These are phyloP conservation scores for Hybognathus amarus DNA, from an alignment of 2,797 vertebrate species.

Conservation along the genomic window DNA sequence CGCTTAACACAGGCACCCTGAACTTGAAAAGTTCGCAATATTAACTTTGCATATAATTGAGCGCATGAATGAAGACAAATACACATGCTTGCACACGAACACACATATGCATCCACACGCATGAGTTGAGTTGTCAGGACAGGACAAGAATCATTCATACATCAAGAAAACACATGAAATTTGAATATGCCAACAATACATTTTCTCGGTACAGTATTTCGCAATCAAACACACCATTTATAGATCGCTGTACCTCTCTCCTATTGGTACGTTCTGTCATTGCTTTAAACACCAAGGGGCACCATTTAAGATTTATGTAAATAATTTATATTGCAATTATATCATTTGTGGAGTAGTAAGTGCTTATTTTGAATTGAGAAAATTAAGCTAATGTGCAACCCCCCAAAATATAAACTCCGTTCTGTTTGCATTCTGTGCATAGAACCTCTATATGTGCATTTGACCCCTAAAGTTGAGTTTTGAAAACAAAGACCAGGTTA, in stretches of 20 bases:
- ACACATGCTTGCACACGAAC: constrained; percentile 52
- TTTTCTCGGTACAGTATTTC: constrained; percentile 37
- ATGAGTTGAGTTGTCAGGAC: constrained; percentile 43
- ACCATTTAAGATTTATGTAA: constrained; percentile 38
- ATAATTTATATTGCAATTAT: constrained; percentile 48
- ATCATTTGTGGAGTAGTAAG: constrained; percentile 52
- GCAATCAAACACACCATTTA: constrained; percentile 45
- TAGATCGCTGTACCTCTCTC: constrained; percentile 27
- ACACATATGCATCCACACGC: constrained; percentile 38
- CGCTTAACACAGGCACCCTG: constrained; percentile 61
- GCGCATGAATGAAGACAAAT: constrained; percentile 53
- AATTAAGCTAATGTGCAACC: constrained; percentile 50
- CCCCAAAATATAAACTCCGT: constrained; percentile 28
- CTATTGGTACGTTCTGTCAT: constrained; percentile 36
- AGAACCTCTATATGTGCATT: constrained; percentile 40
- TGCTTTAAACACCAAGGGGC: constrained; percentile 35
- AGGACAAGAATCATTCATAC: constrained; percentile 40
- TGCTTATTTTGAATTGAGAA: constrained; percentile 51
- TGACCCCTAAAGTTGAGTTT: constrained; percentile 21
- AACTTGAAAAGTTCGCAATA: constrained; percentile 56
- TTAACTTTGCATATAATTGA: constrained; percentile 59
- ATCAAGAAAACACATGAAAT: constrained; percentile 33
- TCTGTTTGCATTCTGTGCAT: constrained; percentile 47
- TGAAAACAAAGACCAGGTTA: not conserved
- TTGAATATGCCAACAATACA: constrained; percentile 28